phyloP scores from a whole-genome alignment of 2,113 vertebrate genomes.

The Mus pahari region DNA sequence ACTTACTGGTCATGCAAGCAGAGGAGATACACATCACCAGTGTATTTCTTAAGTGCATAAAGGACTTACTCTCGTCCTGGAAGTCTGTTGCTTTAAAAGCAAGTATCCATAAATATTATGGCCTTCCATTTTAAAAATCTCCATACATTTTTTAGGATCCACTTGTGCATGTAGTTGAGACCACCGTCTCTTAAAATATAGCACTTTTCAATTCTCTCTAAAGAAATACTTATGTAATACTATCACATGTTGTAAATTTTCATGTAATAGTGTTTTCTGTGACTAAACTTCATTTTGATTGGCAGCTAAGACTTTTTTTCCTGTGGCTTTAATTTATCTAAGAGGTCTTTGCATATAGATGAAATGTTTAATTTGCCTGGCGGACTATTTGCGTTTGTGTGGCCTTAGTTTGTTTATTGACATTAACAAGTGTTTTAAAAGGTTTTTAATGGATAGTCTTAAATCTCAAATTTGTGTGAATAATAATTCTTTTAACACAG shows the following conservation, averaged over 20 bases:
- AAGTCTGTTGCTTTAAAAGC: slow-evolving; percentile 76
- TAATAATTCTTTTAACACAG: slow-evolving; percentile 85
- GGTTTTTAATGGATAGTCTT: slow-evolving; percentile 85
- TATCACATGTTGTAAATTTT: slow-evolving; percentile 86
- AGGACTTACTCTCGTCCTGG: slow-evolving; percentile 45
- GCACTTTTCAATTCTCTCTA: slow-evolving; percentile 81
- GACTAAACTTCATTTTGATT: slow-evolving; percentile 85
- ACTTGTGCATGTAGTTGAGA: slow-evolving; percentile 85
- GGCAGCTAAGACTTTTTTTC: slow-evolving; percentile 87
- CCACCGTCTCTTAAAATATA: slow-evolving; percentile 82
- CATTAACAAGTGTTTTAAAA: slow-evolving; percentile 86
- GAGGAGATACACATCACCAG: slow-evolving; percentile 64
- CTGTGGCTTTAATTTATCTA: slow-evolving; percentile 88
- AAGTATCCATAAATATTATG: slow-evolving; percentile 77
- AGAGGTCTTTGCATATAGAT: slow-evolving; percentile 87
- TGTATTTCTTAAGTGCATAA: slow-evolving; percentile 49
- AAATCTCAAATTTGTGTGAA: slow-evolving; percentile 85
- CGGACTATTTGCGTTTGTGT: slow-evolving; percentile 86
- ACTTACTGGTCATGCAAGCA: slow-evolving; percentile 74
- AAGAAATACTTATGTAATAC: slow-evolving; percentile 78
- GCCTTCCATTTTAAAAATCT: slow-evolving; percentile 81
- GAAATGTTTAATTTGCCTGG: slow-evolving; percentile 88
- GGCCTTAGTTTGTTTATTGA: slow-evolving; percentile 89
- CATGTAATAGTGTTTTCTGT: slow-evolving; percentile 85
- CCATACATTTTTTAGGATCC: slow-evolving; percentile 81